Percentiles rank a stretch among this genome's conserved stretches.
Conservation (phyloP, 2,113 vertebrate genomes). For the Ictalurus punctatus region DNA sequence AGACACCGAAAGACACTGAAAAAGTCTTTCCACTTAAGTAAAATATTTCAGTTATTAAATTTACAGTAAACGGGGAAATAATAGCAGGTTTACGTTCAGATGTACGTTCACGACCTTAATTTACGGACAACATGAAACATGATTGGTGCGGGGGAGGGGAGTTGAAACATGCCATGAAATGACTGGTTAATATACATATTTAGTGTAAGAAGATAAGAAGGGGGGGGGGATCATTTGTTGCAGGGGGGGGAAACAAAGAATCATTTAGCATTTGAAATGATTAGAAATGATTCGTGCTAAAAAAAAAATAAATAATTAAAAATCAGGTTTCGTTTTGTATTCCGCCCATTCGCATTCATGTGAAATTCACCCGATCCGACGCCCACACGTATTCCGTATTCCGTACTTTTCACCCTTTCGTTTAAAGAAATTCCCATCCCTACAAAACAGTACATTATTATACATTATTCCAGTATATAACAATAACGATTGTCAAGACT, state of each 20-base stretch:
- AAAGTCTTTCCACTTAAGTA: background rate
- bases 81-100: background rate
- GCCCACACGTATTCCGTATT: background rate
- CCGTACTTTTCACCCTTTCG: background rate
- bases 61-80: background rate
- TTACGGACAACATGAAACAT: background rate
- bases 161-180: background rate
- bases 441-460: background rate
- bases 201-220: background rate
- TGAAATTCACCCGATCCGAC: background rate
- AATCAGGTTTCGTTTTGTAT: background rate
- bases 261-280: background rate
- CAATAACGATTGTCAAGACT: background rate
- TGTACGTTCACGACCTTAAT: background rate
- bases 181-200: background rate
- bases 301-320: background rate
- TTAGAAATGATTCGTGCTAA: background rate
- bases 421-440: background rate
- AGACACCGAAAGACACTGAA: background rate
- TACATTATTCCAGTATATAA: background rate
- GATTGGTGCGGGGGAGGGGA: background rate
- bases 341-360: background rate
- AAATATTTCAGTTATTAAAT: background rate
- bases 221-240: background rate
- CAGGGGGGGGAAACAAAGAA: background rate